Evolutionary conservation across 2,888 invertebrate genomes (phyloP), one percentile per base, ranked within the genome.

Genomic region (Dexiosoma caninum): DNA sequence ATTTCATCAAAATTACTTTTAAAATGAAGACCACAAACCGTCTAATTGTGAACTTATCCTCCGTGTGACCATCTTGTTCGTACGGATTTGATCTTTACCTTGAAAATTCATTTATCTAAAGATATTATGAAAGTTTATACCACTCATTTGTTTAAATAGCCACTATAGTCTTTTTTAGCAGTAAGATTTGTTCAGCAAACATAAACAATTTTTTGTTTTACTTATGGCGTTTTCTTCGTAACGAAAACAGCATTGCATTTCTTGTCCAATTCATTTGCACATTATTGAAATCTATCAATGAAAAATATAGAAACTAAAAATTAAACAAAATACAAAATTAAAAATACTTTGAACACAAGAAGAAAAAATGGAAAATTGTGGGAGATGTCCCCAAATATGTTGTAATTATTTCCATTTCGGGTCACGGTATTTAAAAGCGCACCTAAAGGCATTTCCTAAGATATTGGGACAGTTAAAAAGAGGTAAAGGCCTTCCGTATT

Each of bases 341-440:
- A 72, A 83, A 83, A 69, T 81, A 80, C 14, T 55, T 80, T 60
- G 2, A 77, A 83, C 60, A 78, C n/a, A 82, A 78, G 23, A 82
- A 69, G 32, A 69, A 72, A 81, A 81, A 81, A 55, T 71, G 72
- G 83, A 88, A 88, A 87, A 87, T 86, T 87, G 81, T 86, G 79
- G 84, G 90, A 90, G 88, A 90, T 89, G 90, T 85, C 85, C 90
- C 90, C 90, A 90, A 87, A 88, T 86, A 86, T 89, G 87, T 89
- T 90, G 90, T 90, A 90, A 90, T 87, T 88, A 89, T 89, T 89
- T 89, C 88, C 88, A 87, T 87, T 86, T 85, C 85, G 84, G 82
- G 57, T 59, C 57, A 59, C 30, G 72, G 44, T 44, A 35, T n/a
- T 32, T 49, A 84, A 82, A 83, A 72, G 87, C 84, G 84, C 75